phyloP scores from a whole-genome alignment of 2,888 invertebrate species.

The Standfussiana lucernea region DNA sequence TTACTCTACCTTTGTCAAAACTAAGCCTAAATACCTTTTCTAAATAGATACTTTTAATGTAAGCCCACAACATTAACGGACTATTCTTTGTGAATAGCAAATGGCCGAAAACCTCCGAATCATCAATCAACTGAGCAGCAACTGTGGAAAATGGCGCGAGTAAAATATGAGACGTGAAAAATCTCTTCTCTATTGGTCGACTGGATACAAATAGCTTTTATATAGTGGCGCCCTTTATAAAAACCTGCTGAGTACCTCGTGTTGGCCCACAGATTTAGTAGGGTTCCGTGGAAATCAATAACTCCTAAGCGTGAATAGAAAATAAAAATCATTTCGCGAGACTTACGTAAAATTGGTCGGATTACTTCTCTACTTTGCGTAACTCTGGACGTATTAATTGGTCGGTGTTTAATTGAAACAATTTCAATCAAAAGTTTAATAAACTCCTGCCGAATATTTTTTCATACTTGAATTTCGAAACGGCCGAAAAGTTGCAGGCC shows the following conservation, averaged over 20 bases:
- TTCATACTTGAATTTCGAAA: constrained; percentile 8
- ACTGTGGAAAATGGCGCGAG: constrained; percentile 55
- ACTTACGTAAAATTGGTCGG: constrained; percentile 9
- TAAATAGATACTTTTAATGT: constrained; percentile 49
- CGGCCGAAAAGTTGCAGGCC: constrained; percentile 26
- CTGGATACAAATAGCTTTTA: constrained; percentile 62
- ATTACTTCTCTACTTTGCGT: constrained; percentile 4
- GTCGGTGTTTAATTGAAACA: constrained; percentile 35
- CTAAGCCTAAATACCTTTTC: constrained; percentile 25
- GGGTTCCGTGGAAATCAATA: constrained; percentile 22
- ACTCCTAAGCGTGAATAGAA: constrained; percentile 12
- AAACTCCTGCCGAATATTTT: constrained; percentile 4
- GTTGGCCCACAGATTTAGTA: constrained; percentile 29
- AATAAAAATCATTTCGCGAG: constrained; percentile 16
- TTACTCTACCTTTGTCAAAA: constrained; percentile 19
- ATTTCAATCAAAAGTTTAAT: constrained; percentile 43
- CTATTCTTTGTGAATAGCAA: constrained; percentile 59
- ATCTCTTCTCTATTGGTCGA: constrained; percentile 62
- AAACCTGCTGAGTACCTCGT: constrained; percentile 39
- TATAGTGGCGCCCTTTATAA: constrained; percentile 47
- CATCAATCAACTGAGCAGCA: constrained; percentile 60
- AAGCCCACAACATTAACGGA: constrained; percentile 58
- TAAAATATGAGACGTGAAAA: constrained; percentile 62
- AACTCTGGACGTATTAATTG: constrained; percentile 28
- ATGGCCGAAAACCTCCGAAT: constrained; percentile 55